Evolutionary conservation across 2,113 vertebrate species (phyloP).

Genomic region (Varanus komodoensis): DNA sequence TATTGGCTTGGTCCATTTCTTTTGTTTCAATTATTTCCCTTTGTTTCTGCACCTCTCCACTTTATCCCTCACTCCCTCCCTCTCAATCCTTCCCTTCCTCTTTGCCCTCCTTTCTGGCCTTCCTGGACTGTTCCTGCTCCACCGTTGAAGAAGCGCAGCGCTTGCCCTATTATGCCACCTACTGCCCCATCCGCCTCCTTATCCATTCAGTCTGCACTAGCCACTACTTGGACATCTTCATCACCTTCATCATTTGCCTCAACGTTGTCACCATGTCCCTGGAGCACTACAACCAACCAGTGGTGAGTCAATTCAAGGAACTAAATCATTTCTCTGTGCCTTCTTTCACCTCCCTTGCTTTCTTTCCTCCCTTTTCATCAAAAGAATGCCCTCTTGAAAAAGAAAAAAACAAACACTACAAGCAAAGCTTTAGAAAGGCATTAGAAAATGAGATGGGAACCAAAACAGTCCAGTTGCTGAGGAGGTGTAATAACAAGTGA

Average conservation of each 20-base stretch:
- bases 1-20: not conserved
- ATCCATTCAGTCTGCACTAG: conserved; percentile 98
- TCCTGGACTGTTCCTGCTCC: conserved; percentile 31
- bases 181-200: conserved; percentile 90
- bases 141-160: conserved; percentile 89
- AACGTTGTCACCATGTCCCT: conserved; percentile 99
- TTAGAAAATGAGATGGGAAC: not conserved
- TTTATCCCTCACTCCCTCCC: conserved; percentile 20
- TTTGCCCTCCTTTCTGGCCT: conserved; percentile 21
- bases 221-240: conserved; percentile 98
- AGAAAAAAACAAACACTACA: not conserved
- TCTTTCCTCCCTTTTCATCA: not conserved
- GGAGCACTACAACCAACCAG: conserved; percentile 97
- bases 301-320: conserved; percentile 80
- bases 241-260: conserved; percentile 98
- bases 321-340: conserved; percentile 19
- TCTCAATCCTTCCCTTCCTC: conserved; percentile 46
- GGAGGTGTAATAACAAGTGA: not conserved
- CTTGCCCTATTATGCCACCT: conserved; percentile 93
- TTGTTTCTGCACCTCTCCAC: not conserved
- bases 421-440: not conserved
- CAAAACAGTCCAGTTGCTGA: not conserved
- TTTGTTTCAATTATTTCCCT: conserved; percentile 2
- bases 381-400: not conserved
- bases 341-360: not conserved